phyloP scores from a whole-genome alignment of 2,797 vertebrate genomes.

The Karalla daura region DNA sequence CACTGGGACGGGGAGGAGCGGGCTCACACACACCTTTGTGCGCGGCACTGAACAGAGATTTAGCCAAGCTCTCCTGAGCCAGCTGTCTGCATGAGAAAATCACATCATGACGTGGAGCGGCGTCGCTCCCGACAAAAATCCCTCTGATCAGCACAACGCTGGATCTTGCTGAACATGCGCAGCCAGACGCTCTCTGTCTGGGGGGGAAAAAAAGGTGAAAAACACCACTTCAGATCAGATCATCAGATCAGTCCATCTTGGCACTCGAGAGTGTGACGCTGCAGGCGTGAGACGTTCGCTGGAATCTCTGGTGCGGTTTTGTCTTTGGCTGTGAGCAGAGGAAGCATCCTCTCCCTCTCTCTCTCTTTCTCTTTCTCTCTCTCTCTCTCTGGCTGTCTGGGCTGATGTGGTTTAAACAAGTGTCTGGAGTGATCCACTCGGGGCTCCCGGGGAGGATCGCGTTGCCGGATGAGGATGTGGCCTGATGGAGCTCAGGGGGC shows the following conservation, averaged over 20 bases:
- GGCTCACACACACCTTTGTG: constrained; percentile 71
- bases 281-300: constrained; percentile 36
- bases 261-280: constrained; percentile 39
- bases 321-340: constrained; percentile 64
- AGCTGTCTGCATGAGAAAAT: constrained; percentile 69
- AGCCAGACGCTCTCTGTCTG: constrained; percentile 18
- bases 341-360: constrained; percentile 78
- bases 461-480: constrained; percentile 82
- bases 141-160: constrained; percentile 50
- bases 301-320: constrained; percentile 67
- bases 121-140: constrained; percentile 30
- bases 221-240: constrained; percentile 58
- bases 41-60: constrained; percentile 58
- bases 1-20: constrained; percentile 57
- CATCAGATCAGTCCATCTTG: constrained; percentile 52
- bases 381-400: constrained; percentile 60
- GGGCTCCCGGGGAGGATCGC: constrained; percentile 72
- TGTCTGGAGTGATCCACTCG: constrained; percentile 74
- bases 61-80: constrained; percentile 63
- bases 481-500: constrained; percentile 68
- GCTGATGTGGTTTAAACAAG: constrained; percentile 82
- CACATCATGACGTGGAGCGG: constrained; percentile 37
- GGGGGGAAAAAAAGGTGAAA: constrained; percentile 56
- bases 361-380: too few relatives aligned
- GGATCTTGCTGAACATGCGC: constrained; percentile 17